Base-by-base conservation (phyloP, 92 coral and sea anemone genomes). In the Montipora capitata region DNA sequence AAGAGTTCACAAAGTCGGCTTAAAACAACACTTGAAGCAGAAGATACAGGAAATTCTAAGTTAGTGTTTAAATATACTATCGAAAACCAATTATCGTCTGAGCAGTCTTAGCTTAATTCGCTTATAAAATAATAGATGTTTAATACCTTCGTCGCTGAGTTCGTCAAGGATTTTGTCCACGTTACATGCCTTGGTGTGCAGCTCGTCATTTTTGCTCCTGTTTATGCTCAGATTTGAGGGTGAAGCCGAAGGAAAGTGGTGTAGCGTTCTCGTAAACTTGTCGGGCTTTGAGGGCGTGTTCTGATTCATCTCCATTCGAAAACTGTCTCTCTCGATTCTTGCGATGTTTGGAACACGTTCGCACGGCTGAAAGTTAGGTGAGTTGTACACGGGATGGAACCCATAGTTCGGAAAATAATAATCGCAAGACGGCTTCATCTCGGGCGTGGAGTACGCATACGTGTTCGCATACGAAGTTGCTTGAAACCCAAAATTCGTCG, bases 401-500 rank as follows among this genome's bases (percentile, higher is more conserved):
- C 87, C 87, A 18, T 45, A 83, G 42, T n/a, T 43, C 72, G 71
- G 72, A 56, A 40, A 73, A 57, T 75, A 76, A 40, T 76, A 42
- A 7, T 27, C 38, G 27, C 82, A 77, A 5, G 89, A 41, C 10
- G 69, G 9, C 51, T 65, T 75, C 89, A 77, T 49, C 2, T 85
- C 89, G 40, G 81, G 72, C n/a, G 40, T n/a, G 57, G 18, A 49
- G 67, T 85, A 86, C 51, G 69, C 39, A 42, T 82, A 86, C 39
- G 85, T 62, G 35, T 76, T 91, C 3, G 92, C 65, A 72, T 91
- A 91, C 43, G 88, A 39, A 54, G 88, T 79, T 45, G 89, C 40
- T 14, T 68, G 79, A 67, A 87, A 91, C 70, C 45, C 80, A 77
- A 91, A 81, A 17, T 91, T 91, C 59, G 96, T 81, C 57, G 96